phyloP scores from a whole-genome alignment of 2,113 vertebrate genomes.

The Gasterosteus aculeatus region DNA sequence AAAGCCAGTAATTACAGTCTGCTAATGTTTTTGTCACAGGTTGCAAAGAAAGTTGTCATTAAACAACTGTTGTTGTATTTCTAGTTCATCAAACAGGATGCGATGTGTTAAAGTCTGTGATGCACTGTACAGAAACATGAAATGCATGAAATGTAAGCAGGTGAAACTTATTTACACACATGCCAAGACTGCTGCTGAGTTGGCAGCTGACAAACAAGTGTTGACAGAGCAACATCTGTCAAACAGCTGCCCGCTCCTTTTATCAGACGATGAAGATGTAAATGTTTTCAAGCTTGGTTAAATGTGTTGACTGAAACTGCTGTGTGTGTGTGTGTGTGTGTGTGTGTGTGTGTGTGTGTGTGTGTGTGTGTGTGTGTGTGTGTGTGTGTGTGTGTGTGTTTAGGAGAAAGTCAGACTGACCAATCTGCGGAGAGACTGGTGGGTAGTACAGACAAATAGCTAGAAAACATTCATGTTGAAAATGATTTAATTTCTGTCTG shows the following conservation, averaged over 20 bases:
- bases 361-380: not conserved
- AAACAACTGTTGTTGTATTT: too few species aligned
- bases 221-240: slow-evolving; percentile 11
- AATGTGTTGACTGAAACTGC: too few species aligned
- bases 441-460: slow-evolving; percentile 10
- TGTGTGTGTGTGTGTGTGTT: slow-evolving; percentile 10
- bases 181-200: too few species aligned
- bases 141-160: too few species aligned
- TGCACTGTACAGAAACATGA: too few species aligned
- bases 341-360: slow-evolving; percentile 6
- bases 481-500: not conserved
- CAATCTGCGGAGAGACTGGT: slow-evolving; percentile 57
- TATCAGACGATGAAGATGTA: slow-evolving; percentile 2
- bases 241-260: slow-evolving; percentile 11
- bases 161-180: too few species aligned
- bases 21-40: too few species aligned
- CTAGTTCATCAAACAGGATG: too few species aligned
- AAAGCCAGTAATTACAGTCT: too few species aligned
- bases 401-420: slow-evolving; percentile 48
- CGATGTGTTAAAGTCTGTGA: too few species aligned
- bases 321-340: not conserved
- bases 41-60: too few species aligned
- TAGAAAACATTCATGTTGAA: not conserved
- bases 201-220: not conserved
- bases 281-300: not conserved